Evolutionary conservation across 2,113 vertebrate species (phyloP).

Genomic region (Alces alces): DNA sequence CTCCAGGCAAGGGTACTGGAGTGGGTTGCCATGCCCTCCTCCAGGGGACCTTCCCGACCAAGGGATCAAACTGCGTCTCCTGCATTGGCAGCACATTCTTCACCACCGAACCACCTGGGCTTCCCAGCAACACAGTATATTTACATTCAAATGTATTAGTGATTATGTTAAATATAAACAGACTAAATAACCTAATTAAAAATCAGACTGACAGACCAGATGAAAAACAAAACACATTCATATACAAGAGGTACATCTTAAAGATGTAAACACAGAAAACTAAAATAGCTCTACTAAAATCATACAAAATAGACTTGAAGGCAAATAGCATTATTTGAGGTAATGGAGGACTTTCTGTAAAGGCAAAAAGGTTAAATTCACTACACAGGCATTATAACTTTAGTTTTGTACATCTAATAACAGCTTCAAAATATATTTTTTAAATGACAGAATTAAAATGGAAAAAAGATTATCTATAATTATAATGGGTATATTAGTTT

Average conservation of each 20-base stretch:
- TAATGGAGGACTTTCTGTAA: neutral
- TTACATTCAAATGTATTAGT: neutral
- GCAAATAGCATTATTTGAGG: neutral
- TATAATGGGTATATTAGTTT: neutral
- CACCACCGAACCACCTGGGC: neutral
- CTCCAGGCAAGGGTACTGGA: neutral
- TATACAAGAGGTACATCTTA: neutral
- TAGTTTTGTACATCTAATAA: neutral
- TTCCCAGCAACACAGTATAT: neutral
- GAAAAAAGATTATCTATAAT: neutral
- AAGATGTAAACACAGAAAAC: neutral
- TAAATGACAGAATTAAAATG: slow-evolving; percentile 1
- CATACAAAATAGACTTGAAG: neutral
- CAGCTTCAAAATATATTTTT: neutral
- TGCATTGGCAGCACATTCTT: neutral
- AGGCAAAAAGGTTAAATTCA: neutral
- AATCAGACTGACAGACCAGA: neutral
- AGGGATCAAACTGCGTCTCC: neutral
- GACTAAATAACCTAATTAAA: slow-evolving; percentile 11
- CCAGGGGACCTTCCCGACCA: neutral
- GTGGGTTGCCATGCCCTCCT: neutral
- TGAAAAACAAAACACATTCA: neutral
- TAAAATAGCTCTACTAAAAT: neutral
- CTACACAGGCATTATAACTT: neutral
- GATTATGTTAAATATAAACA: neutral